phyloP scores from a whole-genome alignment of 2,888 invertebrate species.

The Spialia ferax region DNA sequence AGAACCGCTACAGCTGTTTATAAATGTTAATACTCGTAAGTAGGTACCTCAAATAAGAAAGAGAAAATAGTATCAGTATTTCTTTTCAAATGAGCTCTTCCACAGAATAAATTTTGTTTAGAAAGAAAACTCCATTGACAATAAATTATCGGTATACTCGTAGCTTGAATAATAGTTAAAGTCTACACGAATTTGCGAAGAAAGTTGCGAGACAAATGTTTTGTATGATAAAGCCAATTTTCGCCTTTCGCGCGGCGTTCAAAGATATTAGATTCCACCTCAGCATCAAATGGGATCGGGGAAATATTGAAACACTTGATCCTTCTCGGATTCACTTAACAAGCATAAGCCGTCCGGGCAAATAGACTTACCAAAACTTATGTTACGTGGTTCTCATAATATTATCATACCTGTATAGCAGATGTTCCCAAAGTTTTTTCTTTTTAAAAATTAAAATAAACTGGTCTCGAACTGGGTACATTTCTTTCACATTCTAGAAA shows the following conservation, averaged over 20 bases:
- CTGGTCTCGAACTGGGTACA: too few species aligned
- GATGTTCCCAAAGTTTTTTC: background rate
- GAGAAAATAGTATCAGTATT: too few species aligned
- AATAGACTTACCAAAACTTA: slow-evolving; percentile 11
- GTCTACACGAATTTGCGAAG: background rate
- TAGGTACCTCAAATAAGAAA: too few species aligned
- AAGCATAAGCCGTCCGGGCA: slow-evolving; percentile 7
- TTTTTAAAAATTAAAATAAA: too few species aligned
- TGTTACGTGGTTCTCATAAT: slow-evolving; percentile 16
- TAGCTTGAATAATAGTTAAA: background rate
- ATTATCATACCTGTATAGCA: background rate
- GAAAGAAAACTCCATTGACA: background rate
- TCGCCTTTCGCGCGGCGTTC: background rate
- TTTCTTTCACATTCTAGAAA: too few species aligned
- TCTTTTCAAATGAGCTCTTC: background rate
- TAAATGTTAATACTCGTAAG: too few species aligned
- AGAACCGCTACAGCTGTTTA: too few species aligned
- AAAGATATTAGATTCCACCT: slow-evolving; percentile 22
- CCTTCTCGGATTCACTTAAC: slow-evolving; percentile 16
- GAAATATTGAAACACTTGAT: slow-evolving; percentile 25
- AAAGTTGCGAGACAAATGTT: slow-evolving; percentile 8
- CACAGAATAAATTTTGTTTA: background rate
- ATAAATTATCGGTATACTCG: background rate
- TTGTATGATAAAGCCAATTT: background rate
- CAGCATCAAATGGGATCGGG: slow-evolving; percentile 13